phyloP scores from a whole-genome alignment of 1,140 invertebrate genomes.

The Drosophila obscura region DNA sequence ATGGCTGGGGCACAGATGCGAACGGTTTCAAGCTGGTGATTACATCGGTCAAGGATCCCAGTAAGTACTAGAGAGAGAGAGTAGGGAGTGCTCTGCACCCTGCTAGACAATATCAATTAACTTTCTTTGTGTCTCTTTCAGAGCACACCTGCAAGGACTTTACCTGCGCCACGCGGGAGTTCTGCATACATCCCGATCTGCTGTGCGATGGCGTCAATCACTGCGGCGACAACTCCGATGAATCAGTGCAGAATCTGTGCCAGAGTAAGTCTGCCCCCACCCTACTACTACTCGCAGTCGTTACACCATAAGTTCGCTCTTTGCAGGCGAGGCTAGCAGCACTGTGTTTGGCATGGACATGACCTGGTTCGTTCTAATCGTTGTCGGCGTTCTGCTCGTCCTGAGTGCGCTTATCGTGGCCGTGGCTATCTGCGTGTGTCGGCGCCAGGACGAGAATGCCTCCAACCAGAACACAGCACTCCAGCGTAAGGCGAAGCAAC shows the following conservation, averaged over 20 bases:
- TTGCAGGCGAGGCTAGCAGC: slow-evolving; percentile 88
- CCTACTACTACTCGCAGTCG: not conserved
- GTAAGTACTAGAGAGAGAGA: slow-evolving; percentile 87
- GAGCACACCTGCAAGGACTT: slow-evolving; percentile 95
- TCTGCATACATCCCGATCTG: slow-evolving; percentile 95
- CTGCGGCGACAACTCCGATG: slow-evolving; percentile 96
- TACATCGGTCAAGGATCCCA: slow-evolving; percentile 96
- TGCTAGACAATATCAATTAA: not conserved
- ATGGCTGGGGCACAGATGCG: slow-evolving; percentile 94
- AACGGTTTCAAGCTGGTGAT: slow-evolving; percentile 97
- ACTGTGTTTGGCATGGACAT: slow-evolving; percentile 90
- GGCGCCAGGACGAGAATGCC: slow-evolving; percentile 86
- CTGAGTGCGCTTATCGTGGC: slow-evolving; percentile 88
- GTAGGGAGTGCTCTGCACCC: not conserved
- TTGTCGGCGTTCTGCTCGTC: slow-evolving; percentile 88
- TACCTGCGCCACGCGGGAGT: slow-evolving; percentile 91
- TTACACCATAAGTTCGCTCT: not conserved
- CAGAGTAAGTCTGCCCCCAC: slow-evolving; percentile 88
- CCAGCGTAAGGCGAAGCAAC: slow-evolving; percentile 54
- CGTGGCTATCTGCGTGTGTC: slow-evolving; percentile 89
- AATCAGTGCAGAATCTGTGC: slow-evolving; percentile 91
- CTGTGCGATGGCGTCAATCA: slow-evolving; percentile 95
- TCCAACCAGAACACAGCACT: slow-evolving; percentile 83
- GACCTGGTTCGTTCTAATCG: slow-evolving; percentile 89
- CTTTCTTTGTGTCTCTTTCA: slow-evolving; percentile 84